phyloP scores from a whole-genome alignment of 1,140 invertebrate species.

The Macrocentrus cingulum region DNA sequence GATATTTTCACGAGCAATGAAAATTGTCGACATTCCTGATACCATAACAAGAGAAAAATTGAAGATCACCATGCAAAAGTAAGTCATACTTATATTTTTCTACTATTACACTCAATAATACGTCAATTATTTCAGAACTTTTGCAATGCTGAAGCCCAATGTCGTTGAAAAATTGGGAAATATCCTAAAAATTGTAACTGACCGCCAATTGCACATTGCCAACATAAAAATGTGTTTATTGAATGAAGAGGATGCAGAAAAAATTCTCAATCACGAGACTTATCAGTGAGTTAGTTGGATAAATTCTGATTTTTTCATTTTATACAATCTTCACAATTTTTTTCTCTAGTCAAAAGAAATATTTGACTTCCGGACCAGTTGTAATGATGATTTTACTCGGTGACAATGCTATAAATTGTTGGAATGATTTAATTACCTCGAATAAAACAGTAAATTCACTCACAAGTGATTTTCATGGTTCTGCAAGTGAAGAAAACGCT shows the following conservation, averaged over 20 bases:
- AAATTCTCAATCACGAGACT: neutral
- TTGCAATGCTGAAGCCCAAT: slow-evolving; percentile 75
- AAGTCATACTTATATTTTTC: too few species aligned
- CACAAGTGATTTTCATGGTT: slow-evolving; percentile 73
- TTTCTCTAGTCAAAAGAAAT: too few species aligned
- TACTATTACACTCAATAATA: neutral
- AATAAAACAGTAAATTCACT: slow-evolving; percentile 66
- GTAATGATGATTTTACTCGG: slow-evolving; percentile 75
- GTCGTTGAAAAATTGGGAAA: slow-evolving; percentile 71
- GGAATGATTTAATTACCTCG: slow-evolving; percentile 68
- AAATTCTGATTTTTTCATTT: too few species aligned
- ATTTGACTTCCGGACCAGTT: slow-evolving; percentile 71
- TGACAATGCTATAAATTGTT: slow-evolving; percentile 68
- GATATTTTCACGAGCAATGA: slow-evolving; percentile 76
- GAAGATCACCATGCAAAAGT: slow-evolving; percentile 65
- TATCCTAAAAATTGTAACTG: slow-evolving; percentile 68
- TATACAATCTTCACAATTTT: too few species aligned
- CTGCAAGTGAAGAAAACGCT: slow-evolving; percentile 63
- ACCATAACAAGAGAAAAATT: slow-evolving; percentile 65
- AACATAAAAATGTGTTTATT: slow-evolving; percentile 73
- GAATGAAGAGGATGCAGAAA: slow-evolving; percentile 61
- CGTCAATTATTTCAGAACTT: slow-evolving; percentile 64
- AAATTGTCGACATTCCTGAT: slow-evolving; percentile 78
- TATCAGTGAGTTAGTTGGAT: too few species aligned
- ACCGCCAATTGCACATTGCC: slow-evolving; percentile 70